phyloP scores from a whole-genome alignment of 1,140 invertebrate genomes.

The Drosophila tsacasi region DNA sequence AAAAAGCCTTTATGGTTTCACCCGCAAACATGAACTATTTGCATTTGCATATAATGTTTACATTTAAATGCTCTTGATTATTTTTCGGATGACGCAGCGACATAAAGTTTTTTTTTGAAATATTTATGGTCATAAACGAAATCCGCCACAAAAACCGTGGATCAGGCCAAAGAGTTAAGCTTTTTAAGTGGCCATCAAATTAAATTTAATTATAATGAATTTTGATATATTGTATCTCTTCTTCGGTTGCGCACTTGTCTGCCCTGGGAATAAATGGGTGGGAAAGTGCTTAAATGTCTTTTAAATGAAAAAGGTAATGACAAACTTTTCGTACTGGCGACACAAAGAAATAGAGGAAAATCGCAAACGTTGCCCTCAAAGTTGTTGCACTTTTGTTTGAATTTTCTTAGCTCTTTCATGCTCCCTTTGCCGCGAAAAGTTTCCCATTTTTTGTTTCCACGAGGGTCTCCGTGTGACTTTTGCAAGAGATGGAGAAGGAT shows the following conservation, averaged over 20 bases:
- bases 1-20: conserved; percentile 3
- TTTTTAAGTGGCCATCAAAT: conserved; percentile 33
- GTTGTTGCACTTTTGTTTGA: conserved; percentile 78
- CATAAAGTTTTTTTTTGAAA: not conserved
- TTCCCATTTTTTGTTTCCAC: conserved; percentile 6
- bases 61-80: not conserved
- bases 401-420: conserved; percentile 75
- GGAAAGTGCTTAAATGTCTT: conserved; percentile 25
- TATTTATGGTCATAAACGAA: not conserved
- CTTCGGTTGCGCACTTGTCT: conserved; percentile 5
- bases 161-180: conserved; percentile 13
- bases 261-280: conserved; percentile 2
- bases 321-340: conserved; percentile 44
- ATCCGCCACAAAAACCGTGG: not conserved
- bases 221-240: conserved; percentile 2
- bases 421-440: conserved; percentile 61
- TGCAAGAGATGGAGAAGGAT: conserved; percentile 31
- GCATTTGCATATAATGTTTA: conserved; percentile 9
- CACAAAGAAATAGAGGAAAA: conserved; percentile 34
- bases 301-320: conserved; percentile 25
- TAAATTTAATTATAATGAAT: conserved; percentile 27
- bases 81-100: not conserved
- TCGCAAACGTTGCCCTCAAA: conserved; percentile 49
- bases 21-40: conserved; percentile 17
- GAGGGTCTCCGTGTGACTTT: conserved; percentile 64